Evolutionary conservation across 2,888 invertebrate species (phyloP).

Genomic region (Morinoia aosen): DNA sequence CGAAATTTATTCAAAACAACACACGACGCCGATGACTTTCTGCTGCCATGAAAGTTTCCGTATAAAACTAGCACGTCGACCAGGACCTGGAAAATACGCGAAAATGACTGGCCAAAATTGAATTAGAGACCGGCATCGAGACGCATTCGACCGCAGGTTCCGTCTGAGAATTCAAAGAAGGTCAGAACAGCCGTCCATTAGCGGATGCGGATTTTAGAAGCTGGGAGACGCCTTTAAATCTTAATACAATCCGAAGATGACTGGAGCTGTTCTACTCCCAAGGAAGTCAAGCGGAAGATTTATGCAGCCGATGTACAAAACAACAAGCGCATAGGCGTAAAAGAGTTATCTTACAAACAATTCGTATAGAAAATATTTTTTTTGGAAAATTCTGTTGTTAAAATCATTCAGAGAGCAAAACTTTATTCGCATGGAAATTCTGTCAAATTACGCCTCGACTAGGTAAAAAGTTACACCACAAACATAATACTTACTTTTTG

Average conservation of each 20-base stretch:
- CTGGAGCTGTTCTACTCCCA: not conserved
- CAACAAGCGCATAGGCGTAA: too few relatives aligned
- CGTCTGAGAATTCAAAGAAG: not conserved
- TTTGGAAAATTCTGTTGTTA: too few relatives aligned
- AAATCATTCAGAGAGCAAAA: too few relatives aligned
- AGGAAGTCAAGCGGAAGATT: not conserved
- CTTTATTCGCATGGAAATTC: too few relatives aligned
- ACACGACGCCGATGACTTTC: not conserved
- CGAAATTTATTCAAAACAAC: not conserved
- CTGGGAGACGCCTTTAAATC: not conserved
- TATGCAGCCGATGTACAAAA: not conserved
- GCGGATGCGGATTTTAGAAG: not conserved
- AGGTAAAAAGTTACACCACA: too few relatives aligned
- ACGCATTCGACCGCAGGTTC: conserved; percentile 2
- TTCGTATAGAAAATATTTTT: too few relatives aligned
- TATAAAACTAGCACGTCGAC: not conserved
- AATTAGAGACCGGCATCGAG: not conserved
- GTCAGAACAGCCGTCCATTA: not conserved
- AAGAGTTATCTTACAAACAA: too few relatives aligned
- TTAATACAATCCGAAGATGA: not conserved
- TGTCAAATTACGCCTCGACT: too few relatives aligned
- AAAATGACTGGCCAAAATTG: not conserved
- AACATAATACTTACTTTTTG: too few relatives aligned
- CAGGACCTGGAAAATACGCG: not conserved
- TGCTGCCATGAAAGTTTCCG: not conserved